Base-by-base conservation (phyloP, 2,888 invertebrate genomes). In the Arrhopalites spinosus region DNA sequence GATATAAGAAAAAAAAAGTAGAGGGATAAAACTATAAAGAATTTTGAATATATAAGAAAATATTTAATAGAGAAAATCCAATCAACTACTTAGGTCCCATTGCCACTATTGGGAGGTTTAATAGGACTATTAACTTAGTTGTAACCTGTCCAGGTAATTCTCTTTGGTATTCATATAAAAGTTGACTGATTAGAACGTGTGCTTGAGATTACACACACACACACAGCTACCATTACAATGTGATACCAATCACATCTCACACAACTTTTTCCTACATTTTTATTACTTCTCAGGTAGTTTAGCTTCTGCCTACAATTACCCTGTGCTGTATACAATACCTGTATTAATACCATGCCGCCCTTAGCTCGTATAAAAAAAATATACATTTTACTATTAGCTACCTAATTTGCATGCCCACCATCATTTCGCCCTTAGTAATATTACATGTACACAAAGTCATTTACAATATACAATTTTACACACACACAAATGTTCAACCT, bases 251-350 rank as follows among this genome's bases (percentile, higher is more conserved):
- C 68, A 45, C 68, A 45, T 43, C 23, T 8, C 30, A 8, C 68
- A 11, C 8, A 8, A 20, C 17, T 29, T 25, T 59, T 30, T n/a
- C 43, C 17, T 36, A 67, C 50, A 68, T 53, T 69, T 69, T 69
- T 69, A 69, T 69, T 69, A 50, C 45, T 27, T 69, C 50, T 50
- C 69, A 69, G 27, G 69, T 66, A 66, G 66, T 66, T n/a, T 66
- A 66, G 66, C 66, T 66, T 45, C 66, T 66, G 66, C 66, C 43
- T 45, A 23, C 66, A 66, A 66, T 66, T 66, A 66, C 66, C 66
- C 43, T 66, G 17, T 20, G 8, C 23, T 45, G 45, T 23, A 66
- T n/a, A 66, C 66, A n/a, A n/a, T n/a, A n/a, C n/a, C n/a, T n/a
- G n/a, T n/a, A n/a, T n/a, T n/a, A n/a, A n/a, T 20, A 66, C 43